Percentiles rank a stretch among this genome's conserved stretches.
These are phyloP conservation scores for Athene cunicularia DNA, from an alignment of 2,113 vertebrate genomes.

Conservation along the genomic window DNA sequence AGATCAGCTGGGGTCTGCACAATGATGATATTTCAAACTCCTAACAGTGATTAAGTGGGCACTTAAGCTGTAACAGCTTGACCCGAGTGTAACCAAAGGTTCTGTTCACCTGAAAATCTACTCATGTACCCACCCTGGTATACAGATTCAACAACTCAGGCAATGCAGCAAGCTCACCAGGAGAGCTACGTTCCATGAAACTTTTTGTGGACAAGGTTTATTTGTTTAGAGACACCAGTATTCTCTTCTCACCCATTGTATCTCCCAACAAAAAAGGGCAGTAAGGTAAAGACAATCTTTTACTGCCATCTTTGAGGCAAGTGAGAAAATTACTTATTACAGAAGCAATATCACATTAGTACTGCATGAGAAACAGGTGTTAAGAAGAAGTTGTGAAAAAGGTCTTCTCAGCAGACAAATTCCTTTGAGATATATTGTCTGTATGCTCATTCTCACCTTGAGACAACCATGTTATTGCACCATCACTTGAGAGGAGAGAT, in stretches of 20 bases:
- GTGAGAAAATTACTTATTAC: background rate
- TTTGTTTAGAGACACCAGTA: background rate
- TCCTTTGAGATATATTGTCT: background rate
- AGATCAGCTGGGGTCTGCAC: background rate
- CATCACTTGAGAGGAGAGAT: background rate
- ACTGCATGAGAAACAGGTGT: background rate
- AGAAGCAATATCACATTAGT: background rate
- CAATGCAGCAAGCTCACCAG: background rate
- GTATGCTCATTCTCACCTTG: background rate
- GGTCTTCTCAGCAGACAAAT: background rate
- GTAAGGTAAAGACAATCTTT: rapidly evolving
- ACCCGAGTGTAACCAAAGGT: background rate
- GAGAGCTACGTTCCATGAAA: background rate
- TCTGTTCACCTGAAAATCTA: background rate
- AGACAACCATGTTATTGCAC: background rate
- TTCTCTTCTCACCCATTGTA: background rate
- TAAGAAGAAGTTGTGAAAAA: background rate
- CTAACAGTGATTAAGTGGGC: background rate
- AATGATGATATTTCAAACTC: background rate
- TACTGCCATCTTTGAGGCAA: background rate
- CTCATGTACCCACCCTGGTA: background rate
- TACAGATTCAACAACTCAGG: background rate
- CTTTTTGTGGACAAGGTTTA: background rate
- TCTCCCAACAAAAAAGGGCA: background rate
- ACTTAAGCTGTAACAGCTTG: background rate